Evolutionary conservation across 2,797 vertebrate species (phyloP), one percentile per base, ranked within the genome.

Genomic region (Neosalanx taihuensis): DNA sequence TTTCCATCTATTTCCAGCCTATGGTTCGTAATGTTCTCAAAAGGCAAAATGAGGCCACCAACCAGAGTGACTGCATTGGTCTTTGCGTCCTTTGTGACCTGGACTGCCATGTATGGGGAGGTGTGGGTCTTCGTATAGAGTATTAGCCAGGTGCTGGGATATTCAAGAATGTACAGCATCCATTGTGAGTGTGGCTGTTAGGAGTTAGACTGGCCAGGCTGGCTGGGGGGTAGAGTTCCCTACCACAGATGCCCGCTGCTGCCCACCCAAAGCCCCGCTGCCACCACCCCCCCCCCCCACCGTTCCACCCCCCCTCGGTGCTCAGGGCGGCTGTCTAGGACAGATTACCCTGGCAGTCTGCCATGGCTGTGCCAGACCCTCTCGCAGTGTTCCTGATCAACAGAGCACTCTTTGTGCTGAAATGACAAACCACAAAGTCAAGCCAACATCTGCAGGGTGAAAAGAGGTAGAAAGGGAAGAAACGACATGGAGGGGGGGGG

Each of bases 321-420:
- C 78, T 69, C 67, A 41, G 64, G 74, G 73, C 58, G 69, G 76
- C 76, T 84, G 85, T 85, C 88, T 86, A 84, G 83, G 83, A 88
- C 78, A 86, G 82, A 89, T 87, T 88, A 86, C 51, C 57, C 80
- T 88, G 86, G 88, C 85, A 67, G 75, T 46, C 65, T 12, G 83
- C 86, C 88, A 90, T 77, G 74, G 75, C 49, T 66, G 85, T 87
- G 84, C 90, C 86, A 88, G 86, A 81, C 79, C 72, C 81, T 81
- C 46, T 73, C 63, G 20, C 64, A 66, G 70, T 64, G 73, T 76
- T 79, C 71, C 77, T 70, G 79, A 33, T 87, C 81, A 81, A 91
- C 85, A 90, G 81, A 88, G 85, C 64, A 17, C 77, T 81, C 85
- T 86, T 90, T 92, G 88, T 91, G 83, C 85, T 78, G 75, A 86